phyloP scores from a whole-genome alignment of 37 sponge, comb jelly and placozoan species.

The Chondrilla cf. caribensis region DNA sequence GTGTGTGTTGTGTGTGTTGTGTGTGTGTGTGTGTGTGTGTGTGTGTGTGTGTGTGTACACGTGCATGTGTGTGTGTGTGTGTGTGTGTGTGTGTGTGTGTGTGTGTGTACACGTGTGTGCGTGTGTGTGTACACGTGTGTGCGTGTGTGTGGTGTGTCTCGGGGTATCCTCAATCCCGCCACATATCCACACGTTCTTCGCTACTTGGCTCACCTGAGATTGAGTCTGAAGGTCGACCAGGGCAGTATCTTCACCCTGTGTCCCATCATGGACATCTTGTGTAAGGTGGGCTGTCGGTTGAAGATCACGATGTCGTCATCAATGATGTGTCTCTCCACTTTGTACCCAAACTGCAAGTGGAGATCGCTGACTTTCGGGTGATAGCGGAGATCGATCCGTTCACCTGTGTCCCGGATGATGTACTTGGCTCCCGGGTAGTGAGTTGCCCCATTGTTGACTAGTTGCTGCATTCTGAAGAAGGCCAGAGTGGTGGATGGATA shows the following conservation, averaged over 20 bases:
- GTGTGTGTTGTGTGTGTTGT: not conserved
- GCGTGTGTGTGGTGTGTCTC: not conserved
- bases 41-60: not conserved
- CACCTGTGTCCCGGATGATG: conserved; percentile 97
- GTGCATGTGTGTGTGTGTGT: not conserved
- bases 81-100: too few relatives aligned
- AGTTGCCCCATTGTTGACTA: conserved; percentile 86
- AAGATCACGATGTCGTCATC: conserved; percentile 95
- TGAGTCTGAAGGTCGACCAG: conserved; percentile 98
- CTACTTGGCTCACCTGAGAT: too few relatives aligned
- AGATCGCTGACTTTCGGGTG: conserved; percentile 95
- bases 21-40: not conserved
- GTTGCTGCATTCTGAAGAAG: conserved; percentile 89
- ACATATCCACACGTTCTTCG: not conserved
- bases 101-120: not conserved
- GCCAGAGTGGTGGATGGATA: not conserved
- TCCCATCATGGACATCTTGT: conserved; percentile 99
- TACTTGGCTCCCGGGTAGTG: conserved; percentile 99
- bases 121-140: not conserved
- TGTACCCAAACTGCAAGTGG: conserved; percentile 93
- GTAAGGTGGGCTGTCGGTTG: conserved; percentile 99
- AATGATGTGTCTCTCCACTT: conserved; percentile 89
- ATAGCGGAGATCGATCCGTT: conserved; percentile 93
- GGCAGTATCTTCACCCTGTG: conserved; percentile 97
- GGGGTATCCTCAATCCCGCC: not conserved